Evolutionary conservation across 1,140 invertebrate species (phyloP), one percentile per base, ranked within the genome.

Genomic region (Heliconius eleuchia): DNA sequence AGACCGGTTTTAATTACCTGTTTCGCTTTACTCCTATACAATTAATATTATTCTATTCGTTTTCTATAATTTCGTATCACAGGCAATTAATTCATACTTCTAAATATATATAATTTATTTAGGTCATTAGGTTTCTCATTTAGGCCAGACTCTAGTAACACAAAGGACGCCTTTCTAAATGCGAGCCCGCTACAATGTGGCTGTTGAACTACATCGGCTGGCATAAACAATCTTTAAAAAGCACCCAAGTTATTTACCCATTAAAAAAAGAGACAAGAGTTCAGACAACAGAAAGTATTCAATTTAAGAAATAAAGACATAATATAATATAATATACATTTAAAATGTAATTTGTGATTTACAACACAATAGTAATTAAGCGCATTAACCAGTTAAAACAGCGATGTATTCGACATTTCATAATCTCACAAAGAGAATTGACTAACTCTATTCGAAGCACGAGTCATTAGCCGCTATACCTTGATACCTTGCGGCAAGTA

Each of bases 1-100:
- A 30, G 27, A 7, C 18, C 34, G 37, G 60, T 60, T 74, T 74
- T 74, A 74, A 60, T 74, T 55, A 74, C 34, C 34, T 74, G 34
- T 13, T 46, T 52, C 55, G 55, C n/a, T 13, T 27, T 60, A 8
- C 19, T 57, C n/a, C 7, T 23, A 60, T 3, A 60, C 55, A 60
- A 60, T 27, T n/a, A 13, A 23, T 2, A 60, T 4, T 60, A 23
- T 60, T 60, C 19, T 60, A 60, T 60, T 60, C n/a, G n/a, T 60
- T 60, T 60, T 60, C 55, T 60, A 27, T 60, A 60, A 2, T 60
- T 60, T 60, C n/a, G 55, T 60, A 60, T 60, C n/a, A 60, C n/a
- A 60, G 55, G n/a, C 55, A 23, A 60, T 60, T 60, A 60, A 60
- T 60, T 60, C n/a, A 9, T 60, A 27, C 9, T 60, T 60, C n/a